Base-by-base conservation (phyloP, 2,888 invertebrate species). In the Himalopsyche anomala region DNA sequence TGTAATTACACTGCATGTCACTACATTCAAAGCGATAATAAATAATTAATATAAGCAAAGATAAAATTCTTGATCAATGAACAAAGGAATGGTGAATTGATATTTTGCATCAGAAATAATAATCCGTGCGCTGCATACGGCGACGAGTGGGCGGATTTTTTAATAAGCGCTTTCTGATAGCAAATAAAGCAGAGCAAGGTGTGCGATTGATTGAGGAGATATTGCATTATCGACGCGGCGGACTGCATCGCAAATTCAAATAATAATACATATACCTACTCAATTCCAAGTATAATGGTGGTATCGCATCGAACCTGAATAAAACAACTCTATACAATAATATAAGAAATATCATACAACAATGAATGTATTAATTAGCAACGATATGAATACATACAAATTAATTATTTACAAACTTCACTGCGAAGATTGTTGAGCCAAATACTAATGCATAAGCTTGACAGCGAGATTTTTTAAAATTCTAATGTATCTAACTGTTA, bases 121-220 rank as follows among this genome's bases (percentile, higher is more conserved):
- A 6, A 55, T 6, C 56, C 19, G 28, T 19, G 3, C 62, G 62
- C 19, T 62, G 62, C 62, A n/a, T n/a, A 19, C 62, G 56, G n/a
- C 56, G 56, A 56, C 17, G 8, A 62, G 62, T 62, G 28, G 62
- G 62, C 62, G 62, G 28, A 8, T 62, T 62, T 62, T 62, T 62
- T 51, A 51, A 62, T 56, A 4, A 19, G 62, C 11, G 9, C 19
- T 62, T n/a, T 62, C 8, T 28, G 19, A 19, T 19, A 19, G 17
- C 56, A 62, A 62, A 19, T 15, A 62, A 19, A 62, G 9, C 28
- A 11, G 19, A 62, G 19, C 62, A 19, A 62, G 62, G 62, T 62
- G 62, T 62, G 62, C 62, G 62, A 62, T 62, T 62, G 62, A 62
- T 62, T 62, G 62, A 62, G 19, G 62, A 62, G 62, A 62, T 62